phyloP scores from a whole-genome alignment of 2,888 invertebrate species.

The Alloscopus bannaensis region DNA sequence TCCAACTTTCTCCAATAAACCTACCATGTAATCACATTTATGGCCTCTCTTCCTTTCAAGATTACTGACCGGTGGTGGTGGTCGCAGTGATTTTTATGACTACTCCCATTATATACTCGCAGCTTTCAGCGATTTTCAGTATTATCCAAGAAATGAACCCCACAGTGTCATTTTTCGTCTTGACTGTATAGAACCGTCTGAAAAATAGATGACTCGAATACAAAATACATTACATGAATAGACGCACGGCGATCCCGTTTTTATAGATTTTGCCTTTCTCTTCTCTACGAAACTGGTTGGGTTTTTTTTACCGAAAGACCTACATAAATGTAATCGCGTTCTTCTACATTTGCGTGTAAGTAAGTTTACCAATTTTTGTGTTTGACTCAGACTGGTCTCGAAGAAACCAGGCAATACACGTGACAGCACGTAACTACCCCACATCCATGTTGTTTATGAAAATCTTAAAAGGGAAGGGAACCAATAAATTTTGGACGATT shows the following conservation, averaged over 20 bases:
- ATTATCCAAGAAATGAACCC: neutral
- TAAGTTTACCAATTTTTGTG: no score
- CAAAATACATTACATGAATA: neutral
- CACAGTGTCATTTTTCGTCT: neutral
- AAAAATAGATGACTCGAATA: neutral
- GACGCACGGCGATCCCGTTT: neutral
- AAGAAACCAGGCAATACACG: neutral
- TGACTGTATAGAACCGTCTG: neutral
- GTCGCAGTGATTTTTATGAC: neutral
- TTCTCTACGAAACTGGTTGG: no score
- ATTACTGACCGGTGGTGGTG: neutral
- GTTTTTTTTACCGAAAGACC: neutral
- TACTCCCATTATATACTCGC: neutral
- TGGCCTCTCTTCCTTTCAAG: neutral
- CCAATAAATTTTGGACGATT: constrained; percentile 22
- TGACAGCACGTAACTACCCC: neutral
- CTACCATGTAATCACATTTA: neutral
- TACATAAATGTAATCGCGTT: neutral
- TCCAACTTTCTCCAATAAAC: no score
- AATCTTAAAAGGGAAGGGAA: constrained; percentile 5
- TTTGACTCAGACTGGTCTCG: neutral
- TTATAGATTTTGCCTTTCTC: neutral
- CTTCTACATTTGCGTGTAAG: no score
- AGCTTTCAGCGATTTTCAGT: neutral
- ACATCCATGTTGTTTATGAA: neutral